Evolutionary conservation across 2,797 vertebrate species (phyloP), one percentile per base, ranked within the genome.

Genomic region (Enoplosus armatus): DNA sequence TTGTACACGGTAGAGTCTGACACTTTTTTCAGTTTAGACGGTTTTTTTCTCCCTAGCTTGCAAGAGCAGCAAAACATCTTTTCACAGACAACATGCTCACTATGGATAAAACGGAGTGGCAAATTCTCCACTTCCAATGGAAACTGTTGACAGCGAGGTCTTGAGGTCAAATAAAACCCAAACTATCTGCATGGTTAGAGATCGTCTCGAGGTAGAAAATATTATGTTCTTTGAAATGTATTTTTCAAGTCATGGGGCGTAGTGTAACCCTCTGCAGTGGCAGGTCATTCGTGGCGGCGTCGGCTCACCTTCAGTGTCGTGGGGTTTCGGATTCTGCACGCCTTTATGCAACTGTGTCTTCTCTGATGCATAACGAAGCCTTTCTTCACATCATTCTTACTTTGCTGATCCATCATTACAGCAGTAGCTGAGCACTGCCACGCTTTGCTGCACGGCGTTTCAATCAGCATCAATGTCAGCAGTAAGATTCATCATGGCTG

Each of bases 401-500:
- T 86, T 83, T 85, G 82, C 88, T 81, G 90, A 90, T 89, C 80
- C 84, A 77, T 92, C 89, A 83, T 75, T 85, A 80, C 84, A 84
- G 77, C 86, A 74, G 70, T 65, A 72, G 89, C 79, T 60, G 75
- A 87, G 75, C 66, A 2, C 82, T n/a, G 86, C 69, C 86, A 87
- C 75, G 76, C 80, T 87, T 84, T 75, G 80, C 82, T 78, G 88
- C 90, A 39, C 76, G 14, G 43, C 83, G 14, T 80, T 90, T 91
- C 90, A 87, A 86, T 91, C 91, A 91, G 76, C 82, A 77, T 92
- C 89, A 85, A 18, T 66, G 83, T 88, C 89, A 84, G 90, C 82
- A 7, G 68, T 29, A 66, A 73, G 35, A 85, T 84, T 83, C 84
- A 75, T 83, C 75, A 31, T 6, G 69, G 82, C 85, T 87, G 82